Percentiles rank a stretch among this genome's conserved stretches.
These are phyloP conservation scores for Phania funesta DNA, from an alignment of 2,888 invertebrate species.

Conservation along the genomic window DNA sequence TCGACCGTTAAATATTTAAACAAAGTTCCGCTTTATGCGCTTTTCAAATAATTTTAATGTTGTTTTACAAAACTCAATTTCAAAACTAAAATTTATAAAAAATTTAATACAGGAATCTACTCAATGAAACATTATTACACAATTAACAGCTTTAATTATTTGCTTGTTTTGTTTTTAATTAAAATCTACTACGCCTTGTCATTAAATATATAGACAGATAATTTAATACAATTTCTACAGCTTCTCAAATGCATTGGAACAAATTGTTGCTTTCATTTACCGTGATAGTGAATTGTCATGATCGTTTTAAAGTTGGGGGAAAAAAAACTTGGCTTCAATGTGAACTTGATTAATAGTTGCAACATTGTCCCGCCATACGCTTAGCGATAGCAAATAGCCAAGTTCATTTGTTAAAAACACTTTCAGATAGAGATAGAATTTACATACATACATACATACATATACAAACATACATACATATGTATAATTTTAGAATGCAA, in stretches of 20 bases:
- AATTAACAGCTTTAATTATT: not conserved
- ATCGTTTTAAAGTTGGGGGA: constrained; percentile 17
- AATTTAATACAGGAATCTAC: not conserved
- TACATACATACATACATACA: no score
- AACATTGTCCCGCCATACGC: not conserved
- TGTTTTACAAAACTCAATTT: constrained; percentile 11
- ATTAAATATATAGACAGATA: not conserved
- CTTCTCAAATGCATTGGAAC: not conserved
- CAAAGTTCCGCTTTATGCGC: not conserved
- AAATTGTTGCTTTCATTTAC: not conserved
- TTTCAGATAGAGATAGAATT: not conserved
- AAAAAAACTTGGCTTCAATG: constrained; percentile 14
- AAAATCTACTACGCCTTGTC: not conserved
- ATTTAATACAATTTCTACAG: constrained; percentile 14
- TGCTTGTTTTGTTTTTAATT: not conserved
- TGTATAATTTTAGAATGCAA: no score
- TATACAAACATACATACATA: no score
- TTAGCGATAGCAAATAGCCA: not conserved
- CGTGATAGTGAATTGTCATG: not conserved
- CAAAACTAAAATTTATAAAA: constrained; percentile 20
- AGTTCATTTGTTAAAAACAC: not conserved
- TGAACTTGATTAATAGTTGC: constrained; percentile 18
- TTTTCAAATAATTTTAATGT: constrained; percentile 5
- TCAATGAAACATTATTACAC: not conserved
- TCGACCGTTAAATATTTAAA: not conserved